A percentile compares a stretch with the other conserved stretches of the same genome.
Conservation (phyloP, 2,888 invertebrate genomes). For the Priocnemis perturbator region DNA sequence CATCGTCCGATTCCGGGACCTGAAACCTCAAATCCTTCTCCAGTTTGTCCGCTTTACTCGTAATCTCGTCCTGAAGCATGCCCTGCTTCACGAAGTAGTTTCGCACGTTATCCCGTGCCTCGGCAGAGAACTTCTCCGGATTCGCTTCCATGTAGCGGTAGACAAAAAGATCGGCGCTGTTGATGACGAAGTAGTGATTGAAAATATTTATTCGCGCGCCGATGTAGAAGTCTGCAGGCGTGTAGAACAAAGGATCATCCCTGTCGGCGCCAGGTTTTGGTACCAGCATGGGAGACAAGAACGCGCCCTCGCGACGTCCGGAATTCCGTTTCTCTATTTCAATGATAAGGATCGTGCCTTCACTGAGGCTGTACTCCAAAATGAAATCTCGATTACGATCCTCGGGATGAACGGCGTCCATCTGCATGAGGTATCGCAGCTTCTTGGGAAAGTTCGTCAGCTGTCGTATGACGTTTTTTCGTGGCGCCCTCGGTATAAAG, state of each 20-base stretch:
- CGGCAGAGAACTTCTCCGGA: slow-evolving; percentile 82
- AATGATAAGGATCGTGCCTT: slow-evolving; percentile 85
- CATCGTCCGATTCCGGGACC: background rate
- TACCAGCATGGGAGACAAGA: slow-evolving; percentile 82
- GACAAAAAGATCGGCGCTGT: slow-evolving; percentile 86
- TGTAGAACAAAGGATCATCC: slow-evolving; percentile 85
- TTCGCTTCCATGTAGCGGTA: slow-evolving; percentile 86
- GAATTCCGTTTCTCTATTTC: slow-evolving; percentile 86
- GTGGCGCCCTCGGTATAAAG: slow-evolving; percentile 83
- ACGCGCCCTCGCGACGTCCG: slow-evolving; percentile 84
- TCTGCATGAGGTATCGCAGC: slow-evolving; percentile 84
- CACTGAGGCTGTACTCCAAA: slow-evolving; percentile 84
- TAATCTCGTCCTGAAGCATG: slow-evolving; percentile 79
- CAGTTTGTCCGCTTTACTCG: slow-evolving; percentile 7
- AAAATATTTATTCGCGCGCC: slow-evolving; percentile 85
- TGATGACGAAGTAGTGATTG: slow-evolving; percentile 86
- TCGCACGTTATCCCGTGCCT: slow-evolving; percentile 82
- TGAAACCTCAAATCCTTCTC: background rate
- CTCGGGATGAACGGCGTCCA: slow-evolving; percentile 88
- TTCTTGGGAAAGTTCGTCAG: slow-evolving; percentile 80
- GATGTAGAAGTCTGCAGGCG: slow-evolving; percentile 87
- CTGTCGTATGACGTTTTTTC: slow-evolving; percentile 84
- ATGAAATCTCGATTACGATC: slow-evolving; percentile 86
- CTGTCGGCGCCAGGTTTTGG: slow-evolving; percentile 83
- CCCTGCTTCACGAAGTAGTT: slow-evolving; percentile 83